Conservation (phyloP, 2,113 vertebrate species). For the Oreocharis arfaki region DNA sequence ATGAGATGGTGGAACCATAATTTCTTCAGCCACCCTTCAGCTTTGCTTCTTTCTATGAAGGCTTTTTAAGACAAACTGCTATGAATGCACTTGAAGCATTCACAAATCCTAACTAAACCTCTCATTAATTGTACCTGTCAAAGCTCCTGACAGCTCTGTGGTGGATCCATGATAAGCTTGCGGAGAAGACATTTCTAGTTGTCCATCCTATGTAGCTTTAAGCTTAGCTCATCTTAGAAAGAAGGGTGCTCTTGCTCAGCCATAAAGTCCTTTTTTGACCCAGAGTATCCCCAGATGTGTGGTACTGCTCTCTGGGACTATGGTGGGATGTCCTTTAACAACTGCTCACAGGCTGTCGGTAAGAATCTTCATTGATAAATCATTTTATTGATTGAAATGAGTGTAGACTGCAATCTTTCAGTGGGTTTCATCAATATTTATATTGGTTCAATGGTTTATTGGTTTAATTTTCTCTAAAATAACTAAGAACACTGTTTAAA, state of each 20-base stretch:
- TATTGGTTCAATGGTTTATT: background rate
- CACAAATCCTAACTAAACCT: background rate
- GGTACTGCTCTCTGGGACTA: background rate
- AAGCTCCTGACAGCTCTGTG: background rate
- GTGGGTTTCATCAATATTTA: background rate
- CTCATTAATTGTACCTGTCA: background rate
- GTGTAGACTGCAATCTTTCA: background rate
- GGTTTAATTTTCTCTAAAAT: background rate
- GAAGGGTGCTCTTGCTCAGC: background rate
- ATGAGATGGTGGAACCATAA: background rate
- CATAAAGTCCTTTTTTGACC: background rate
- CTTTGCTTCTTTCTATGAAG: background rate
- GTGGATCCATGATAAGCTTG: background rate
- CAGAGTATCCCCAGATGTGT: background rate
- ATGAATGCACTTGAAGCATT: background rate
- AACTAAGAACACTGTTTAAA: background rate
- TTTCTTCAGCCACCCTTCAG: background rate
- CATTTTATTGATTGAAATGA: background rate
- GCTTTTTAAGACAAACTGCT: background rate
- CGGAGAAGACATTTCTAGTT: background rate
- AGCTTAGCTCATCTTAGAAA: background rate
- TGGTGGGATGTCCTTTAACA: background rate
- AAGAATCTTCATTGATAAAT: background rate
- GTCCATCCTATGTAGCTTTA: background rate
- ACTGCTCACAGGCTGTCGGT: background rate